Evolutionary conservation across 2,797 vertebrate species (phyloP), one percentile per base, ranked within the genome.

Genomic region (Coregonus suidteri): DNA sequence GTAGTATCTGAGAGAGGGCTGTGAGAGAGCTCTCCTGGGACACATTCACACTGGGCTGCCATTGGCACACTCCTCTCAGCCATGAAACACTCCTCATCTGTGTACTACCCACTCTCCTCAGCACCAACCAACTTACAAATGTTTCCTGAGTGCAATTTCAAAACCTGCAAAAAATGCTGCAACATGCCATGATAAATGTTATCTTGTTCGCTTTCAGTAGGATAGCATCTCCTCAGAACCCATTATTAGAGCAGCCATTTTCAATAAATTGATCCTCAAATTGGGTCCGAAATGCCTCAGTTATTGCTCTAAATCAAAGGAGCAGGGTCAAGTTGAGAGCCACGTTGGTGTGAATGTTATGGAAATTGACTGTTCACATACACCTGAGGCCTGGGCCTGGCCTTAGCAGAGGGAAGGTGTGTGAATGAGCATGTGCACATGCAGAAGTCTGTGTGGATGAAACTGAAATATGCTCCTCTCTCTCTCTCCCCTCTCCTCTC

Each of bases 21-120:
- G 83, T 81, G 81, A 81, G 70, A 85, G 83, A 75, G 75, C 71
- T 88, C 88, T 86, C 83, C 79, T 82, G 90, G 81, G 89, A 91
- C 77, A 66, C 74, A 47, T 56, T 15, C 56, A 20, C 56, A 15
- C 56, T 41, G 34, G 35, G 35, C 16, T 70, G 68, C 68, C 68
- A 70, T 15, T n/a, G 68, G 68, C 18, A 37, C n/a, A 70, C 37
- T 15, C 71, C n/a, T 34, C 54, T 18, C 20, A 25, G 30, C 37
- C 72, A 41, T 51, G 80, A 79, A 66, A 53, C 83, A 71, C 41
- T 47, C 41, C 78, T 75, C 35, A 30, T 30, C 16, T 47, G 25
- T n/a, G 51, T 52, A 52, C 70, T 25, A 47, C 51, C 11, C 47
- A 13, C 41, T 51, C 70, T 51, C 85, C 82, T 62, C 77, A 79